These are phyloP conservation scores for Lutjanus campechanus DNA, from an alignment of 2,797 vertebrate species.

Conservation along the genomic window DNA sequence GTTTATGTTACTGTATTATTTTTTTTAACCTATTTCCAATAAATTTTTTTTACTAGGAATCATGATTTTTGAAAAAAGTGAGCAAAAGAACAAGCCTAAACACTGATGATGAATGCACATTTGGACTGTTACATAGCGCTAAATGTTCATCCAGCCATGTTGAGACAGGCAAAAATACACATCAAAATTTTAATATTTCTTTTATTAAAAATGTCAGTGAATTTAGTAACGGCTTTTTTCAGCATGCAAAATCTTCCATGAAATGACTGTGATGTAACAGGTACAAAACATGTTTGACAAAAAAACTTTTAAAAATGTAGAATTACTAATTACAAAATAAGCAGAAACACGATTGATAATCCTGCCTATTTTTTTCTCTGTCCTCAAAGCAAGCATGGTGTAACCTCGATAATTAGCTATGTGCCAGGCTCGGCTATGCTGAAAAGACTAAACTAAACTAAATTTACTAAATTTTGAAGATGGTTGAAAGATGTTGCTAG, in stretches of 20 bases:
- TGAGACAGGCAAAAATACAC: constrained; percentile 2
- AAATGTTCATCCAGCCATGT: background rate
- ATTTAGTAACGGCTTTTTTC: background rate
- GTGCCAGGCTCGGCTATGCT: too few species aligned
- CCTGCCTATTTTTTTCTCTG: too few species aligned
- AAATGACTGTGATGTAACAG: background rate
- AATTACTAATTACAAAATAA: background rate
- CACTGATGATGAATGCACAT: background rate
- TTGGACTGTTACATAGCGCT: background rate
- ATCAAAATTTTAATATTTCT: background rate
- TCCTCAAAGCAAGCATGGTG: too few species aligned
- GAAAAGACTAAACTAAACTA: too few species aligned
- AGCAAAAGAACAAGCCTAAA: constrained; percentile 7
- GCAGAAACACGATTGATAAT: background rate
- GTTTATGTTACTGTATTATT: background rate
- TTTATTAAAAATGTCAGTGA: background rate
- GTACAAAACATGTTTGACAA: background rate
- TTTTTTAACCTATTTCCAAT: background rate
- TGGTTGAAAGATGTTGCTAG: too few species aligned
- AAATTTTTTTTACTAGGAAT: background rate
- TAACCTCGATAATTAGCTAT: too few species aligned
- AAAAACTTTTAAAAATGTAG: background rate
- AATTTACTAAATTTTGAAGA: too few species aligned
- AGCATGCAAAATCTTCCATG: background rate
- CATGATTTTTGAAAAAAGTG: background rate